phyloP scores from a whole-genome alignment of 2,113 vertebrate species.

The Peromyscus californicus region DNA sequence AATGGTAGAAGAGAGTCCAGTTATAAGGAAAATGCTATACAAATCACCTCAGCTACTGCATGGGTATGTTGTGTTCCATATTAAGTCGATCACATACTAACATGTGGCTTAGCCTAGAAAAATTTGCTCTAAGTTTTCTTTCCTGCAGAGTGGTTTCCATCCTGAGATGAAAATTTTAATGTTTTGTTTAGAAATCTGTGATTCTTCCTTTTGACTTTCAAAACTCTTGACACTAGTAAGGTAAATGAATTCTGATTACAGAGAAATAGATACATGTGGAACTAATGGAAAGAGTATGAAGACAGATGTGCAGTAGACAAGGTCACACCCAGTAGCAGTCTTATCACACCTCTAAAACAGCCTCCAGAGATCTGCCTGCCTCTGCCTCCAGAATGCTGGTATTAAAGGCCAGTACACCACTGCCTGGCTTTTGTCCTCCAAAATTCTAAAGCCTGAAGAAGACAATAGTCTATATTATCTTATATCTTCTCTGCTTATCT shows the following conservation, averaged over 20 bases:
- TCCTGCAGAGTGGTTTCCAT: not conserved
- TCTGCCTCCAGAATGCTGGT: not conserved
- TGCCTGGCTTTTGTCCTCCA: not conserved
- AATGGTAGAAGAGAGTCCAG: not conserved
- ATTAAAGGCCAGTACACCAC: not conserved
- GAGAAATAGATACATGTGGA: not conserved
- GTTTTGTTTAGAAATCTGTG: not conserved
- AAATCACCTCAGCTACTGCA: not conserved
- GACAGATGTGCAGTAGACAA: not conserved
- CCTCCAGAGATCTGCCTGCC: not conserved
- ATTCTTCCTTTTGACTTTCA: not conserved
- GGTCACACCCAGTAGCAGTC: not conserved
- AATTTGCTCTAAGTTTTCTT: not conserved
- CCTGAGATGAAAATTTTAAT: not conserved
- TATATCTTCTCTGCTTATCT: not conserved
- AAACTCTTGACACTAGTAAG: not conserved
- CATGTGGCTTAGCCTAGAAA: not conserved
- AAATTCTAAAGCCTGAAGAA: not conserved
- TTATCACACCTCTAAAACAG: not conserved
- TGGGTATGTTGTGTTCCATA: not conserved
- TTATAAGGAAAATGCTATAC: not conserved
- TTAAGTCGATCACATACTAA: not conserved
- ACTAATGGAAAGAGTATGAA: not conserved
- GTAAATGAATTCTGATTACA: conserved; percentile 32
- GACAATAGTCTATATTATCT: not conserved